Evolutionary conservation across 2,888 invertebrate species (phyloP), one percentile per base, ranked within the genome.

Genomic region (Epicampocera succincta): DNA sequence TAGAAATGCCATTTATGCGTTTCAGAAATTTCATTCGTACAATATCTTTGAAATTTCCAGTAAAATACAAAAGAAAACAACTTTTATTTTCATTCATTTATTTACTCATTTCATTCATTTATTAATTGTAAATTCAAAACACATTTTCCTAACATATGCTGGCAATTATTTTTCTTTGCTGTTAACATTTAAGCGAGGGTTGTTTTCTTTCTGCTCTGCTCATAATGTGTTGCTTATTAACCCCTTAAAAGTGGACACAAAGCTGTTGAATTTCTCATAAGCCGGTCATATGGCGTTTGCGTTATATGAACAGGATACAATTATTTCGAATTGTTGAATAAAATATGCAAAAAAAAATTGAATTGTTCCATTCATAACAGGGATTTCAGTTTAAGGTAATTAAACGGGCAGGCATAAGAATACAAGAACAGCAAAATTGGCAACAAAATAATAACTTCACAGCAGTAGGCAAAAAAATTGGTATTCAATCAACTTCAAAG

Each of bases 61-160:
- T 13, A 40, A 58, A 25, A 8, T 1, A 33, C 15, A 40, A 58
- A 25, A 8, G 8, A 33, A 60, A 33, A 63, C 1, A 13, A 6
- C 2, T 21, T 17, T 58, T n/a, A 46, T 19, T 46, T 2, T 33
- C 15, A 52, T 21, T 46, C 58, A 58, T 19, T 40, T 17, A 25
- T 40, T 74, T 13, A 42, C 9, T 48, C 46, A 54, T 73, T 65
- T 46, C 71, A 71, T n/a, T n/a, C n/a, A n/a, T n/a, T 83, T 75
- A 84, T 83, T 84, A 85, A 85, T 85, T 85, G 83, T 72, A 80
- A 79, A 86, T 85, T 85, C 85, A 77, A 83, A 85, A 83, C 85
- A 83, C 84, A 85, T 86, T 84, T 85, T 74, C 65, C 54, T 77
- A 84, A 83, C 85, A 86, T 84, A 83, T 85, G 84, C 81, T 83